Evolutionary conservation across 1,140 invertebrate species (phyloP).

Genomic region (Chironomus tepperi): DNA sequence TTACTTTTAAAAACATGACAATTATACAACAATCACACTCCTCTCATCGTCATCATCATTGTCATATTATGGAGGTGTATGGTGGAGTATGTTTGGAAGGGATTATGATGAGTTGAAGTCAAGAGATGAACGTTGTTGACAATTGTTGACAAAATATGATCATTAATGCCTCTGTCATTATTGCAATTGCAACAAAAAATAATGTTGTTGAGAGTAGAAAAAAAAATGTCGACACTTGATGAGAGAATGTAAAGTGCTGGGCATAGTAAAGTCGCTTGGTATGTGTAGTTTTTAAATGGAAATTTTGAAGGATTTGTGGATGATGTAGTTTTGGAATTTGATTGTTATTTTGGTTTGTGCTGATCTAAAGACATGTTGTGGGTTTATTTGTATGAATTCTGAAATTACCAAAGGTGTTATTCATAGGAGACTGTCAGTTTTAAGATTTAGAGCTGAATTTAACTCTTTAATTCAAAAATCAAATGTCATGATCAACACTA

Average conservation of each 20-base stretch:
- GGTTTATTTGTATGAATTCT: no score
- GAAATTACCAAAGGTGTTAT: no score
- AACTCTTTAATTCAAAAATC: no score
- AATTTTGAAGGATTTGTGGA: no score
- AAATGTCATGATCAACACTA: no score
- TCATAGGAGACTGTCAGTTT: no score
- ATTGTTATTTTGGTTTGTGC: no score
- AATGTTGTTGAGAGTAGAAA: not conserved
- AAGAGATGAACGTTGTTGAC: conserved; percentile 15
- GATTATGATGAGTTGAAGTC: conserved; percentile 8
- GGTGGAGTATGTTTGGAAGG: not conserved
- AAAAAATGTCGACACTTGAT: not conserved
- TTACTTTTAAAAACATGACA: conserved; percentile 7
- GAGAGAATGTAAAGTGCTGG: conserved; percentile 1
- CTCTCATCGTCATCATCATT: not conserved
- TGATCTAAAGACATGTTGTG: no score
- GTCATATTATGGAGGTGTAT: not conserved
- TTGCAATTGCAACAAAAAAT: conserved; percentile 16
- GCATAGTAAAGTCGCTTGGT: no score
- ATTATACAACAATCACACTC: conserved; percentile 15
- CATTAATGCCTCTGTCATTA: conserved; percentile 23
- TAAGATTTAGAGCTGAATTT: no score
- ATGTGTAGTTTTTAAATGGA: not conserved
- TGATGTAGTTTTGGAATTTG: no score
- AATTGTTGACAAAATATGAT: conserved; percentile 21